A percentile compares a stretch with the other conserved stretches of the same genome.
Conservation (phyloP, 2,113 vertebrate genomes). For the Microtus montanus region DNA sequence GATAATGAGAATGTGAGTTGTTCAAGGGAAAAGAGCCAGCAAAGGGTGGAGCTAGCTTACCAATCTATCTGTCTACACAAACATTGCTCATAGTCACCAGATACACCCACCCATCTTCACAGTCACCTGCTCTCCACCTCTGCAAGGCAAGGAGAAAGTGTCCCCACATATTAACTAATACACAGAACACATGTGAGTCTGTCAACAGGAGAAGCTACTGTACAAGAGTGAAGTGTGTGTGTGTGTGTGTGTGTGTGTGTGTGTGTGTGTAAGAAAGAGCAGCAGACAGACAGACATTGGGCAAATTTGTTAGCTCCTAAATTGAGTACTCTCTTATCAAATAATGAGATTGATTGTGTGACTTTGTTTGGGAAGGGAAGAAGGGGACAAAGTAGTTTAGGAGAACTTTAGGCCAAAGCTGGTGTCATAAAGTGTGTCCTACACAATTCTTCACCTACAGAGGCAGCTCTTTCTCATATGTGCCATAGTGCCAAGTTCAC, state of each 20-base stretch:
- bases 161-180: neutral
- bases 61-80: neutral
- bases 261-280: neutral
- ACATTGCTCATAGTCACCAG: neutral
- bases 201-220: neutral
- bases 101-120: neutral
- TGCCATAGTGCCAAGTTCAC: neutral
- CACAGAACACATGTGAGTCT: neutral
- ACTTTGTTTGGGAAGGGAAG: too few species aligned
- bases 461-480: neutral
- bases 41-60: neutral
- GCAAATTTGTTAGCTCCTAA: neutral
- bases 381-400: neutral
- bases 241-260: neutral
- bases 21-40: neutral
- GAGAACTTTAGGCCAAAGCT: neutral
- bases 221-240: neutral
- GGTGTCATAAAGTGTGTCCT: accelerated
- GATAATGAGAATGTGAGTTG: neutral
- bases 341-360: neutral
- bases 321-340: neutral
- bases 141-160: neutral
- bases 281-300: too few species aligned
- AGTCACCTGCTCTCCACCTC: neutral
- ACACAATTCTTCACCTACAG: accelerated